Evolutionary conservation across 2,797 vertebrate species (phyloP).

Genomic region (Oophaga sylvatica): DNA sequence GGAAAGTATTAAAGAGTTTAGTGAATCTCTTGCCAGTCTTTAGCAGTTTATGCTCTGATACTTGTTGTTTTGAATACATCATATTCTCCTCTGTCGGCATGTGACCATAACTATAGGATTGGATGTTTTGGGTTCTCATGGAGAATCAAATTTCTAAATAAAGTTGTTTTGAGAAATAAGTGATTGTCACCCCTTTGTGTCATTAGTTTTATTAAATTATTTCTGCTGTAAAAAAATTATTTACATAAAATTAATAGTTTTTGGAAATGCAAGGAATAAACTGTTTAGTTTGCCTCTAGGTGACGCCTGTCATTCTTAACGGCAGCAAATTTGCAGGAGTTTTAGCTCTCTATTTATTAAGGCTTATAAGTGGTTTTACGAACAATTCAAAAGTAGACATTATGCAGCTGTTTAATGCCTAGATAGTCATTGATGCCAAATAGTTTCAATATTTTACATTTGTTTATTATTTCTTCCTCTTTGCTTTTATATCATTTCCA

Average conservation of each 20-base stretch:
- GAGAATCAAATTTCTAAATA: background rate
- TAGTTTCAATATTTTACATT: too few relatives aligned
- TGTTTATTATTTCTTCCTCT: too few relatives aligned
- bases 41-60: conserved; percentile 7
- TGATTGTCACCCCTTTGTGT: background rate
- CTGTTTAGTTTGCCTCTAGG: too few relatives aligned
- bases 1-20: background rate
- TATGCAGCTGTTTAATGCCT: too few relatives aligned
- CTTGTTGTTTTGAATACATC: background rate
- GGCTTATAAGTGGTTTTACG: too few relatives aligned
- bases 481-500: too few relatives aligned
- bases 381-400: too few relatives aligned
- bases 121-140: background rate
- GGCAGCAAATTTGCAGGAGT: too few relatives aligned
- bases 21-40: background rate
- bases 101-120: background rate
- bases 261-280: background rate
- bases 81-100: background rate
- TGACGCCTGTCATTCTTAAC: too few relatives aligned
- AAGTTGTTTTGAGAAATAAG: background rate
- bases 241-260: background rate
- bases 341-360: too few relatives aligned
- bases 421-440: too few relatives aligned
- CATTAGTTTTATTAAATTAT: background rate
- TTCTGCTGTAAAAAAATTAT: background rate